Evolutionary conservation across 2,113 vertebrate genomes (phyloP).

Genomic region (Cinclus cinclus): DNA sequence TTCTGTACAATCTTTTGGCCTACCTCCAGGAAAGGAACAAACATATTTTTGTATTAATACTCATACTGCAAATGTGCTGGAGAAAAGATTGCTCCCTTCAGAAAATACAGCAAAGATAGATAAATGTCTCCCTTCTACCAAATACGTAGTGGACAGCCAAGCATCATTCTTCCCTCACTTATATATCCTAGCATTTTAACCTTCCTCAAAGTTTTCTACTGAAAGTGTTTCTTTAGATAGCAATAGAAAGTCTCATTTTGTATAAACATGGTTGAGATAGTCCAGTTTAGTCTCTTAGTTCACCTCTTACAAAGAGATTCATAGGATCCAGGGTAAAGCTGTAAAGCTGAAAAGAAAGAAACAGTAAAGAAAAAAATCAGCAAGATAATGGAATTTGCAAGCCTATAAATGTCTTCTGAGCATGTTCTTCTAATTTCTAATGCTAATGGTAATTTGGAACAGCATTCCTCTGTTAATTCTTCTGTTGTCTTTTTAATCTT

Average conservation of each 20-base stretch:
- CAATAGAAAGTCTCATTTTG: not conserved
- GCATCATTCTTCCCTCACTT: not conserved
- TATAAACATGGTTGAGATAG: not conserved
- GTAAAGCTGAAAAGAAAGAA: not conserved
- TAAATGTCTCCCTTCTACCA: not conserved
- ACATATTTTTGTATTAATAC: not conserved
- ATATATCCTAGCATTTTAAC: not conserved
- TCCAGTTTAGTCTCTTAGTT: not conserved
- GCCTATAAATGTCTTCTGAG: not conserved
- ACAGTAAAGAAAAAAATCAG: not conserved
- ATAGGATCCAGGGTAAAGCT: not conserved
- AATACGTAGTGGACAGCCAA: not conserved
- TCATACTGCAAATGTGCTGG: not conserved
- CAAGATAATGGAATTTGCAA: not conserved
- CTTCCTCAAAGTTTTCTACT: not conserved
- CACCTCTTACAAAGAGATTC: not conserved
- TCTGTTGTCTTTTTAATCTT: not conserved
- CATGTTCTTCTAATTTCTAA: not conserved
- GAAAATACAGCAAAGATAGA: not conserved
- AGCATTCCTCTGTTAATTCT: not conserved
- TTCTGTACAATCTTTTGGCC: not conserved
- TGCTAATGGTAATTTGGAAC: not conserved
- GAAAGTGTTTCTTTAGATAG: not conserved
- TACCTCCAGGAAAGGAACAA: not conserved
- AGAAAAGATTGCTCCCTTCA: not conserved